These are phyloP conservation scores for western clawed frog (Xenopus tropicalis) DNA, from an alignment of 2,113 vertebrate species.

Conservation along the genomic window DNA sequence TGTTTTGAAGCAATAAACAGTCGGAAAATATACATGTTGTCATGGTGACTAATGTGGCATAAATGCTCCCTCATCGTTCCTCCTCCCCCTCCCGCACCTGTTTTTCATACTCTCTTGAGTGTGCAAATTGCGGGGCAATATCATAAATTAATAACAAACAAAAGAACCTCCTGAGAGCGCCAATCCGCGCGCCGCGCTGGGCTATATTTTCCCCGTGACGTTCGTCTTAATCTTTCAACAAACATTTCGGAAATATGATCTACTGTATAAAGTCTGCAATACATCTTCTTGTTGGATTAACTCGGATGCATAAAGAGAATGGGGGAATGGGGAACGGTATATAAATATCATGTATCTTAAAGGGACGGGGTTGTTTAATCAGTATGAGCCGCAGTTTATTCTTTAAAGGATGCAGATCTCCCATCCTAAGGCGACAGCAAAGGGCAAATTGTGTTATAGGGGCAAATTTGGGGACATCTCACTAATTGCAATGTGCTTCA, in stretches of 20 bases:
- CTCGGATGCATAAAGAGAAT: no score
- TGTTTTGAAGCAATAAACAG: conserved; percentile 15
- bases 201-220: neutral
- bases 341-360: no score
- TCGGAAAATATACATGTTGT: conserved; percentile 23
- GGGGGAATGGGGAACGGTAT: no score
- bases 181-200: neutral
- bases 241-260: neutral
- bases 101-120: conserved; percentile 24
- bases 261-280: neutral
- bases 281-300: no score
- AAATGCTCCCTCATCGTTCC: conserved; percentile 28
- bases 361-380: no score
- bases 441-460: no score
- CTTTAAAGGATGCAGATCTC: no score
- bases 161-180: conserved; percentile 9
- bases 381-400: no score
- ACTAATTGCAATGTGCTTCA: no score
- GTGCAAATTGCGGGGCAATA: conserved; percentile 38
- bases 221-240: neutral
- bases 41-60: conserved; percentile 40
- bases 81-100: conserved; percentile 9
- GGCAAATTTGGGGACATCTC: no score
- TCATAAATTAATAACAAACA: conserved; percentile 38
- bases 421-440: no score